A percentile compares a stretch with the other conserved stretches of the same genome.
Evolutionary conservation across 2,113 vertebrate genomes (phyloP).

Genomic region (Hippopotamus amphibius): DNA sequence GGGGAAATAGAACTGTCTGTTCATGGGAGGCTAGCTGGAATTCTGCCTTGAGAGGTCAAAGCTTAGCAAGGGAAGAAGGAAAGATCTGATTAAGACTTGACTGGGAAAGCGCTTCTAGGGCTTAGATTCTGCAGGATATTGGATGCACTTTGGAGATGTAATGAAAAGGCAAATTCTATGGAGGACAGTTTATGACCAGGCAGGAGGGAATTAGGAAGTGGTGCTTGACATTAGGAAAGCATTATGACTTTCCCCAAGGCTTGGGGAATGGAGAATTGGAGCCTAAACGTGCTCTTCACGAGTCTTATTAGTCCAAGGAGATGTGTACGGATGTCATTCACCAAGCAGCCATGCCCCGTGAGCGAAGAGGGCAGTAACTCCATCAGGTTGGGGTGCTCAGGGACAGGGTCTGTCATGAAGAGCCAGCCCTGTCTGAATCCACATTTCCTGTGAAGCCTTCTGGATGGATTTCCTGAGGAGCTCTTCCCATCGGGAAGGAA

Average conservation of each 20-base stretch:
- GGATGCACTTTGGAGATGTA: background rate
- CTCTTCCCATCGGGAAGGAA: slow-evolving; percentile 81
- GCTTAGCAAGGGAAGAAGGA: background rate
- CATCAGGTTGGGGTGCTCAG: background rate
- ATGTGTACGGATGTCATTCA: background rate
- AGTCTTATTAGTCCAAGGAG: background rate
- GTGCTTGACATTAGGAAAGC: background rate
- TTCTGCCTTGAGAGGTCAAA: background rate
- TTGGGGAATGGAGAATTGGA: background rate
- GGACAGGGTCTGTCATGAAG: slow-evolving; percentile 6
- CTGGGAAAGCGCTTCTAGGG: background rate
- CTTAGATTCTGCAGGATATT: background rate
- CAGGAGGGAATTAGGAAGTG: background rate
- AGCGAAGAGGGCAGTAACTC: background rate
- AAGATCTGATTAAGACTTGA: background rate
- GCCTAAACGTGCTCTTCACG: background rate
- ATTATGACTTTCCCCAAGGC: background rate
- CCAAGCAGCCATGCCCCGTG: background rate
- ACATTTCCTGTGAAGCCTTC: slow-evolving; percentile 72
- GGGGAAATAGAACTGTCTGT: background rate
- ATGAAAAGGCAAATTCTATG: background rate
- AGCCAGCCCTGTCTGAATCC: background rate
- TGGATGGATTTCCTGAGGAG: slow-evolving; percentile 73
- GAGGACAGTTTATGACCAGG: background rate
- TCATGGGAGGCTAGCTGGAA: background rate